Base-by-base conservation (phyloP, 2,888 invertebrate species). In the Drosophila colorata region DNA sequence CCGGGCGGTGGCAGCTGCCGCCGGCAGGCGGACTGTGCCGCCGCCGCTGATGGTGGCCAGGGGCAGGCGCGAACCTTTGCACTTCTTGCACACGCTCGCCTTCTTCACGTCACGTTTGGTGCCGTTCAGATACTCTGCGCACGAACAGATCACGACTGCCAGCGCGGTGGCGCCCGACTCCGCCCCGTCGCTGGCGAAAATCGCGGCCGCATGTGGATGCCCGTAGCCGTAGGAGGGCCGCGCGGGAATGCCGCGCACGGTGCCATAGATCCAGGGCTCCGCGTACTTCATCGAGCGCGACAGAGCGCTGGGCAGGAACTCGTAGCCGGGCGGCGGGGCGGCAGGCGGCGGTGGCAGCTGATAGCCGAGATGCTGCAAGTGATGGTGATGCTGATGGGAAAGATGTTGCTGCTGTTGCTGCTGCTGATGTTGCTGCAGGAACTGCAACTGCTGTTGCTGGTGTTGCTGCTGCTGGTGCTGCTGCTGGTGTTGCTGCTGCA, bases 241-340 rank as follows among this genome's bases (percentile, higher is more conserved):
- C 74, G 93, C 93, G 47, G 90, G 93, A 75, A 93, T 91, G 18
- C 93, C 93, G 84, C 95, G 93, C 1, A 96, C 95, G 37, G 96
- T 96, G 82, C 96, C 96, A 90, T 97, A 97, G 14, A 97, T 94
- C 97, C 97, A 97, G 58, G 96, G 96, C 90, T 97, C 96, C 37
- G 96, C 96, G 93, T 96, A 96, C 91, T 95, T 95, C 96, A 97
- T 96, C 89, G 96, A 96, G 91, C 96, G 95, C 64, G 96, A 95
- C 55, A 96, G 91, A n/a, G 96, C 94, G 74, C 87, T 89, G 57
- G 95, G 95, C 78, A 92, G 65, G 69, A 89, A 92, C 37, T 92
- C 92, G 49, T 90, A 85, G 59, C 78, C 73, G 9, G 73, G 69
- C 28, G 89, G 78, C 7, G 69, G 69, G 1, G 59, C 72, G n/a